Conservation (phyloP, 37 sponge, comb jelly and placozoan genomes). For the Geodia barretti region DNA sequence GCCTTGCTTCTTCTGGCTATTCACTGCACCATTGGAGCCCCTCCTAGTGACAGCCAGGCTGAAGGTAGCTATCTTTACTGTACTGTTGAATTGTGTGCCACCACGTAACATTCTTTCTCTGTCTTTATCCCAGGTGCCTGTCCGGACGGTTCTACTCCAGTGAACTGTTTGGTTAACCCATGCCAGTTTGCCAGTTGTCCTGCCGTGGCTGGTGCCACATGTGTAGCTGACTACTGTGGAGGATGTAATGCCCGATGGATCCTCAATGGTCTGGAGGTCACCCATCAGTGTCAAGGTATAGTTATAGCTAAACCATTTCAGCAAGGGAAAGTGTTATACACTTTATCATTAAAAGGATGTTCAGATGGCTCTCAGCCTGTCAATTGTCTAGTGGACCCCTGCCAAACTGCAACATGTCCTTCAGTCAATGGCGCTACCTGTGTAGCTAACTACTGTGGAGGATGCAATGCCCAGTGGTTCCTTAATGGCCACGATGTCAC, state of each 20-base stretch:
- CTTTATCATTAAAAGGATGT: too few relatives aligned
- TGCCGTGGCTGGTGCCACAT: neutral
- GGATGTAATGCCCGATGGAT: conserved; percentile 7
- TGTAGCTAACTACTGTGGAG: neutral
- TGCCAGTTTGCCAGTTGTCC: neutral
- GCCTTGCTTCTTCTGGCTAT: too few relatives aligned
- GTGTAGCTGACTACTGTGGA: conserved; percentile 1
- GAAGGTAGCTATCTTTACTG: too few relatives aligned
- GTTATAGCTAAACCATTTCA: too few relatives aligned
- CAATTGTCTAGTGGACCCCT: neutral
- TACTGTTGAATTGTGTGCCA: too few relatives aligned
- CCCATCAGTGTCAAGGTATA: neutral
- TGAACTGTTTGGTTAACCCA: neutral
- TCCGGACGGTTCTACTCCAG: neutral
- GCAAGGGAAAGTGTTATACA: too few relatives aligned
- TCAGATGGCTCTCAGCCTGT: too few relatives aligned
- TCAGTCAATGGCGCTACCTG: neutral
- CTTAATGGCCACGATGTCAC: neutral
- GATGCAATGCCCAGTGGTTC: neutral
- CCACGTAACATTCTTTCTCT: too few relatives aligned
- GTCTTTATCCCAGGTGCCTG: neutral
- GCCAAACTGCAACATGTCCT: neutral
- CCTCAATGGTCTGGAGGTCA: neutral
- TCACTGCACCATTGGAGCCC: too few relatives aligned
- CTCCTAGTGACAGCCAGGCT: too few relatives aligned